Percentiles rank a stretch among this genome's conserved stretches.
These are phyloP conservation scores for Antennarius striatus DNA, from an alignment of 2,113 vertebrate genomes.

Conservation along the genomic window DNA sequence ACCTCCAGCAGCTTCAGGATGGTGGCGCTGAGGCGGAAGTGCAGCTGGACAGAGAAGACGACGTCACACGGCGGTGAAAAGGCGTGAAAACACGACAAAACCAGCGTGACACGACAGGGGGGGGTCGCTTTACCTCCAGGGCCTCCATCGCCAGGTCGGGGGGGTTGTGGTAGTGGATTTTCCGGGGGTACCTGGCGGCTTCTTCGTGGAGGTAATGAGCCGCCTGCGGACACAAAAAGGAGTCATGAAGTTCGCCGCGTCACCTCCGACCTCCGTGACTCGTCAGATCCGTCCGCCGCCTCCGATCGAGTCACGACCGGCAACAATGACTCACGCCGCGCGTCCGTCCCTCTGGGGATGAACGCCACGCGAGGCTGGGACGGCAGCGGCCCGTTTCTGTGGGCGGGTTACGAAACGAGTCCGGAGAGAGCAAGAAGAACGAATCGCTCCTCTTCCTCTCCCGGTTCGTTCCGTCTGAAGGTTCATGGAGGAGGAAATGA, in stretches of 20 bases:
- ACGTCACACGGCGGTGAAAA: not conserved
- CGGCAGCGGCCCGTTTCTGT: constrained; percentile 36
- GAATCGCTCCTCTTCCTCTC: not conserved
- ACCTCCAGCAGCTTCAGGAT: constrained; percentile 91
- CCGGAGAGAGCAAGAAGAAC: constrained; percentile 11
- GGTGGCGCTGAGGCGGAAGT: constrained; percentile 92
- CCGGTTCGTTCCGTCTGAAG: too few relatives aligned
- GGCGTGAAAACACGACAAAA: not conserved
- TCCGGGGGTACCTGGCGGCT: constrained; percentile 94
- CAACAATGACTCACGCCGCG: constrained; percentile 49
- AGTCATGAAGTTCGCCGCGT: constrained; percentile 9
- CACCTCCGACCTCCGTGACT: constrained; percentile 19
- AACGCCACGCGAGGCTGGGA: constrained; percentile 22
- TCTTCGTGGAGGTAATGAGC: constrained; percentile 93
- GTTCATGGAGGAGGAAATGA: too few relatives aligned
- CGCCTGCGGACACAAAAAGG: constrained; percentile 71
- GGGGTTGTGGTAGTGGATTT: constrained; percentile 98
- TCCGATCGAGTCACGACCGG: constrained; percentile 43
- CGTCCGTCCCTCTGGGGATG: constrained; percentile 17
- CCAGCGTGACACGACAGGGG: constrained; percentile 7
- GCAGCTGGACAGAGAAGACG: constrained; percentile 78
- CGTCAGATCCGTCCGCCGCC: constrained; percentile 20
- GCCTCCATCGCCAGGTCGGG: constrained; percentile 98
- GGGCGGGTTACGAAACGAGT: constrained; percentile 55
- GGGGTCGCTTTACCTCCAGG: constrained; percentile 85